phyloP scores from a whole-genome alignment of 92 coral and sea anemone species.

The Micromussa lordhowensis region DNA sequence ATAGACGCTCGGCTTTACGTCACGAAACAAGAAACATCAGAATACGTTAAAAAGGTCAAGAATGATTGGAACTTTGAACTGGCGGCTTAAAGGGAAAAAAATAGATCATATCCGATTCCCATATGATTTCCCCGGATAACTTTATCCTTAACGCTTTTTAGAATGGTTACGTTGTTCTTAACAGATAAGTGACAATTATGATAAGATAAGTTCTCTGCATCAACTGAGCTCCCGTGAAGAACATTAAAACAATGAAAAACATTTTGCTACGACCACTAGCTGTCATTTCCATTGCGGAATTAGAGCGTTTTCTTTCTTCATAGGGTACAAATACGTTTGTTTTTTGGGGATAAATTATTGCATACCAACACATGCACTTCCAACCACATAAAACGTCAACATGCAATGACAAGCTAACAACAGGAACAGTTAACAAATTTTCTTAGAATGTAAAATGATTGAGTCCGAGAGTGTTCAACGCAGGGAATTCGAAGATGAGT shows the following conservation, averaged over 20 bases:
- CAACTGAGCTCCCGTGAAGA: not conserved
- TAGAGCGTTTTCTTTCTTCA: no score
- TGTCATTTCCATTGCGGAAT: not conserved
- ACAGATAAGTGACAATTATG: not conserved
- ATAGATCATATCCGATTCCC: not conserved
- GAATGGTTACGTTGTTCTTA: not conserved
- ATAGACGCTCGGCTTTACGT: not conserved
- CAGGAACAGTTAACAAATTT: not conserved
- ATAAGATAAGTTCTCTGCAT: not conserved
- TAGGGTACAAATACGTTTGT: no score
- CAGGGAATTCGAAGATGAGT: not conserved
- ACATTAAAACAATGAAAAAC: not conserved
- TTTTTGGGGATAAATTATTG: not conserved
- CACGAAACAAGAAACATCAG: no score
- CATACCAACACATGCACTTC: not conserved
- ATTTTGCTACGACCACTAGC: not conserved
- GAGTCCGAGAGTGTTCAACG: not conserved
- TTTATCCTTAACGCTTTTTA: not conserved
- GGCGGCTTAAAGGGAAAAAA: not conserved
- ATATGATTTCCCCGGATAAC: not conserved
- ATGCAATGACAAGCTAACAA: not conserved
- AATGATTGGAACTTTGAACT: not conserved
- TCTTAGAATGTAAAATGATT: conserved; percentile 10
- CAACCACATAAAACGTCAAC: not conserved
- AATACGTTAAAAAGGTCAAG: not conserved